Evolutionary conservation across 2,113 vertebrate genomes (phyloP).

Genomic region (Holacanthus passer): DNA sequence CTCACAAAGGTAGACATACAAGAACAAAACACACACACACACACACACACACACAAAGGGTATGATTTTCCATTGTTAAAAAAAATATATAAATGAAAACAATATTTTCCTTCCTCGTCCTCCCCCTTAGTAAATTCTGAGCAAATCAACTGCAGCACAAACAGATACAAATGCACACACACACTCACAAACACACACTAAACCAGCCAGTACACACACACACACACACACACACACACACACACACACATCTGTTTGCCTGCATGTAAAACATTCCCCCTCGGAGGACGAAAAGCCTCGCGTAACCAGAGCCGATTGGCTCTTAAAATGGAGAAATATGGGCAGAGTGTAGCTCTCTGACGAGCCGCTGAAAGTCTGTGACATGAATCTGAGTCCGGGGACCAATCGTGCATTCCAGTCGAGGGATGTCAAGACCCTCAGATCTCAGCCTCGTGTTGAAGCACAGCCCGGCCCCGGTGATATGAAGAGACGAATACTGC

Average conservation of each 20-base stretch:
- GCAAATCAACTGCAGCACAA: slow-evolving; percentile 3
- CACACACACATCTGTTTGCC: slow-evolving; percentile 63
- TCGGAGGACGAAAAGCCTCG: slow-evolving; percentile 48
- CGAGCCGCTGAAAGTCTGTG: slow-evolving; percentile 75
- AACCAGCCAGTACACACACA: background rate
- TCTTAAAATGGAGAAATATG: slow-evolving; percentile 75
- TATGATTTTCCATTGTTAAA: slow-evolving; percentile 6
- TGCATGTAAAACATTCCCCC: slow-evolving; percentile 61
- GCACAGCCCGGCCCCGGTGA: slow-evolving; percentile 35
- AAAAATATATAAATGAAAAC: slow-evolving; percentile 2
- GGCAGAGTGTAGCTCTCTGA: slow-evolving; percentile 57
- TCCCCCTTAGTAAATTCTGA: background rate
- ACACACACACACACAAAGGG: background rate
- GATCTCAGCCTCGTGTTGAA: slow-evolving; percentile 61
- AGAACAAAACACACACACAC: too few relatives aligned
- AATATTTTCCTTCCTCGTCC: background rate
- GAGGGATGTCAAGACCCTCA: slow-evolving; percentile 51
- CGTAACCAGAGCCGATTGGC: slow-evolving; percentile 68
- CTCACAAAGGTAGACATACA: background rate
- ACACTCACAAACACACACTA: slow-evolving; percentile 2
- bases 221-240: slow-evolving; percentile 10
- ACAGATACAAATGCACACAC: slow-evolving; percentile 4
- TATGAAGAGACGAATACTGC: slow-evolving; percentile 34
- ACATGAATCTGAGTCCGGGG: slow-evolving; percentile 68
- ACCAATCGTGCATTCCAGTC: slow-evolving; percentile 69